A percentile compares a stretch with the other conserved stretches of the same genome.
Conservation (phyloP, 2,888 invertebrate genomes). For the Stenotaenia linearis region DNA sequence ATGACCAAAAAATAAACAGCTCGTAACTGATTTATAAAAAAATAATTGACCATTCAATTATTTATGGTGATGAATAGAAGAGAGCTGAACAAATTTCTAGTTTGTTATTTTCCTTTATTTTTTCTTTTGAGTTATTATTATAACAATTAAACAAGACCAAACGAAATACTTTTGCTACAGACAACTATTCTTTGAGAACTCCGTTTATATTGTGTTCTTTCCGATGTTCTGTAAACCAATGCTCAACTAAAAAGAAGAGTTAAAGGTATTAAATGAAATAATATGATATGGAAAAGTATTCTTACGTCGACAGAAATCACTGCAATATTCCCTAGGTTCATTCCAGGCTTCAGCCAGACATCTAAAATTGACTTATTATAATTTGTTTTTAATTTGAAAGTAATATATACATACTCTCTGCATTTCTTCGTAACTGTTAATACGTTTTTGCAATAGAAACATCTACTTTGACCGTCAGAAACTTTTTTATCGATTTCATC, state of each 20-base stretch:
- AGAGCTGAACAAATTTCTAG: too few species aligned
- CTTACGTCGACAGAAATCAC: background rate
- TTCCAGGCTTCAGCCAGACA: background rate
- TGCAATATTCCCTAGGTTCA: background rate
- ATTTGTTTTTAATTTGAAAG: background rate
- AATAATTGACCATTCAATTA: too few species aligned
- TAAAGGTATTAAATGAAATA: background rate
- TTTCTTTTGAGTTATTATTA: too few species aligned
- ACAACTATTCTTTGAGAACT: too few species aligned
- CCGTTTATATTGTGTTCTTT: background rate
- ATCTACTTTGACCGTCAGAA: background rate
- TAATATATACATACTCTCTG: background rate
- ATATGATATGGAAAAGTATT: background rate
- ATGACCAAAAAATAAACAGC: background rate
- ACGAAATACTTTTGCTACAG: too few species aligned
- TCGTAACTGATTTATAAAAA: too few species aligned
- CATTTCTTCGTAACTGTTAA: background rate
- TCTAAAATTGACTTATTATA: background rate
- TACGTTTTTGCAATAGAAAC: background rate
- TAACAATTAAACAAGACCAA: too few species aligned
- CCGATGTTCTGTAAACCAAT: background rate
- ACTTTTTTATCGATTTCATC: too few species aligned
- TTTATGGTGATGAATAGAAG: too few species aligned
- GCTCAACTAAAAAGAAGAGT: background rate
- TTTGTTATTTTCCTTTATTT: too few species aligned